These are phyloP conservation scores for Galeopsomyia nigrocyanea DNA, from an alignment of 2,888 invertebrate genomes.

Conservation along the genomic window DNA sequence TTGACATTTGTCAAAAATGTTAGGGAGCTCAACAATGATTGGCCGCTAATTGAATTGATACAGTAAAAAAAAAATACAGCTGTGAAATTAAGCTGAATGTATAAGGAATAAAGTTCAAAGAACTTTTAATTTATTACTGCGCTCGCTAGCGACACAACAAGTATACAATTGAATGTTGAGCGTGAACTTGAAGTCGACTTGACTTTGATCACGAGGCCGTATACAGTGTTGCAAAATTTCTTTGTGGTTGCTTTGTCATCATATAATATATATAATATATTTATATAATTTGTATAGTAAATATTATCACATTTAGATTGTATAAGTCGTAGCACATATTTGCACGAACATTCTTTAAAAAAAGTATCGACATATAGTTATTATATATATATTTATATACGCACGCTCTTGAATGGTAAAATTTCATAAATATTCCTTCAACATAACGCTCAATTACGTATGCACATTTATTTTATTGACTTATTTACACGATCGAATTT, in stretches of 20 bases:
- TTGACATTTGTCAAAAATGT: too few species aligned
- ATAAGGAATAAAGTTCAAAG: too few species aligned
- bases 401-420: constrained; percentile 17
- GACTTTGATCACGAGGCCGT: constrained; percentile 32
- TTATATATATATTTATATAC: constrained; percentile 8
- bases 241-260: background rate
- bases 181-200: constrained; percentile 9
- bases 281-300: constrained; percentile 64
- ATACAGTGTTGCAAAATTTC: constrained; percentile 21
- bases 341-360: constrained; percentile 53
- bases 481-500: constrained; percentile 38
- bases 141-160: background rate
- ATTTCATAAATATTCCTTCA: constrained; percentile 16
- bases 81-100: too few species aligned
- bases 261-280: constrained; percentile 34
- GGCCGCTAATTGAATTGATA: too few species aligned
- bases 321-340: constrained; percentile 66
- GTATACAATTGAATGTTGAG: constrained; percentile 12
- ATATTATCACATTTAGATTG: constrained; percentile 70
- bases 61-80: too few species aligned
- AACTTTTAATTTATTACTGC: too few species aligned
- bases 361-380: constrained; percentile 42
- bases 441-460: background rate
- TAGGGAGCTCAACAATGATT: too few species aligned
- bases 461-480: constrained; percentile 4